These are phyloP conservation scores for Epinotia brunnichana DNA, from an alignment of 2,888 invertebrate species.

Conservation along the genomic window DNA sequence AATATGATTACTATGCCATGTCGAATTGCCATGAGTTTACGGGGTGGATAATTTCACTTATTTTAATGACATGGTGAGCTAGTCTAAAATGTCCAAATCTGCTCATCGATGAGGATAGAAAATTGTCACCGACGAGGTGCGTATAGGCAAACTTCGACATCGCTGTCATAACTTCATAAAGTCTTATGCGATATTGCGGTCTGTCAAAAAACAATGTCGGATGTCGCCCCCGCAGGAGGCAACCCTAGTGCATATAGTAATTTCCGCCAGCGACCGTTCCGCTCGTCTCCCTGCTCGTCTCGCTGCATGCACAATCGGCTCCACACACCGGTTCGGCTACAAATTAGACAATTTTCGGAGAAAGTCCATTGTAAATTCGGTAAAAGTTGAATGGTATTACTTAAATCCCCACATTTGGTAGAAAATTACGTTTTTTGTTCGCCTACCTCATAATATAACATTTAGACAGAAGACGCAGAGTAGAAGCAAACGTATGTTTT, in stretches of 20 bases:
- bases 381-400: constrained; percentile 8
- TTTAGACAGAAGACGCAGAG: background rate
- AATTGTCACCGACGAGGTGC: too few species aligned
- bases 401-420: background rate
- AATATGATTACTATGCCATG: too few species aligned
- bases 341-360: constrained; percentile 37
- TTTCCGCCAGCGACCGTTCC: constrained; percentile 15
- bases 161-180: too few species aligned
- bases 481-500: background rate
- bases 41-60: background rate
- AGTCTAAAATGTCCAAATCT: too few species aligned
- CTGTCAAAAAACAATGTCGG: too few species aligned
- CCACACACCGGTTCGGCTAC: constrained; percentile 32
- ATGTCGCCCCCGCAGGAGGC: background rate
- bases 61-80: background rate
- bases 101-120: too few species aligned
- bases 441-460: too few species aligned
- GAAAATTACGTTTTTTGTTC: background rate
- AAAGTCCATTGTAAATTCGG: constrained; percentile 24
- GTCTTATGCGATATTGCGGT: too few species aligned
- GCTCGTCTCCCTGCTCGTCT: constrained; percentile 11
- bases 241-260: constrained; percentile 3
- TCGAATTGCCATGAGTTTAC: too few species aligned
- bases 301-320: constrained; percentile 23
- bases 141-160: too few species aligned